These are phyloP conservation scores for Scelioninae gen. 2 DNA, from an alignment of 2,888 invertebrate genomes.

Conservation along the genomic window DNA sequence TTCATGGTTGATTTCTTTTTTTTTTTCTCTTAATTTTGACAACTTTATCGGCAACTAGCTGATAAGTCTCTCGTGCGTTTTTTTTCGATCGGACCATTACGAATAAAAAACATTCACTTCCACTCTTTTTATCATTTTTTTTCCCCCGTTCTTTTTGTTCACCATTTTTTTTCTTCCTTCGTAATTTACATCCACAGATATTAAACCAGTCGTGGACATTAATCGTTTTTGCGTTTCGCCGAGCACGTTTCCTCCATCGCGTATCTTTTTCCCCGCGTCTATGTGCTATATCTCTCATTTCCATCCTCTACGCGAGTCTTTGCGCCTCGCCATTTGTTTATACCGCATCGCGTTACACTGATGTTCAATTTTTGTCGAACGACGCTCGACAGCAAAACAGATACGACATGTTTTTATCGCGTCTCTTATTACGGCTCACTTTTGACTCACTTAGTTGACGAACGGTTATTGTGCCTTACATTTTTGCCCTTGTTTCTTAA, in stretches of 20 bases:
- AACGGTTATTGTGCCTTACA: slow-evolving; percentile 4
- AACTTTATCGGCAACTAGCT: too few relatives aligned
- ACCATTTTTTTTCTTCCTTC: neutral
- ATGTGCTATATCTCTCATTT: neutral
- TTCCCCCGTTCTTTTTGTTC: too few relatives aligned
- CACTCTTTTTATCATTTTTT: too few relatives aligned
- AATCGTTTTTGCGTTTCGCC: neutral
- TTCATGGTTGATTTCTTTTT: too few relatives aligned
- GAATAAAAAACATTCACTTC: too few relatives aligned
- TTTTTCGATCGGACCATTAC: too few relatives aligned
- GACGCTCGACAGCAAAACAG: slow-evolving; percentile 1
- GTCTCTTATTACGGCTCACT: slow-evolving; percentile 23
- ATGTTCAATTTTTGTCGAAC: slow-evolving; percentile 23
- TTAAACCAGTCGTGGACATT: neutral
- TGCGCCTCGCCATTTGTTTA: slow-evolving; percentile 2
- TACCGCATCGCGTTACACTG: neutral
- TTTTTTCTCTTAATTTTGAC: too few relatives aligned
- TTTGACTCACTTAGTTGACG: slow-evolving; percentile 17
- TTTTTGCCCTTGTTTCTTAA: too few relatives aligned
- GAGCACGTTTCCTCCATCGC: neutral
- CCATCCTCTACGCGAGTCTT: slow-evolving; percentile 3
- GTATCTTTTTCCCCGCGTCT: neutral
- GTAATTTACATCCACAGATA: neutral
- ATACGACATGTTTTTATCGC: slow-evolving; percentile 30
- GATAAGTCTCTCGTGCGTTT: too few relatives aligned